Conservation (phyloP, 1,140 invertebrate genomes). For the Lethrus apterus region DNA sequence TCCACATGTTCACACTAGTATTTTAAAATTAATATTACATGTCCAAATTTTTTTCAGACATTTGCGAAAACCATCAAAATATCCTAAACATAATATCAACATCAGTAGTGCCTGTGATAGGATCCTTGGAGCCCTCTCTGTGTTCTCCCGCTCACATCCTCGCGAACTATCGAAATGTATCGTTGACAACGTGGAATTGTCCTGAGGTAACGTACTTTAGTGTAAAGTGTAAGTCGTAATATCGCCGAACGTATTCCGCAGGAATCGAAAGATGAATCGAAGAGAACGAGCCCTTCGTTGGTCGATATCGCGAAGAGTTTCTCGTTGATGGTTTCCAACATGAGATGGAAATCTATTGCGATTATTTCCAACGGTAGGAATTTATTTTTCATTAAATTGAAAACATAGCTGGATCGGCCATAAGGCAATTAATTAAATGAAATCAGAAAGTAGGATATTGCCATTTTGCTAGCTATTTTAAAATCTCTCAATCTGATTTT, state of each 20-base stretch:
- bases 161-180: conserved; percentile 30
- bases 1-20: too few species aligned
- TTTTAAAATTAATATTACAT: too few species aligned
- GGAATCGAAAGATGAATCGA: background rate
- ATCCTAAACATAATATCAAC: conserved; percentile 26
- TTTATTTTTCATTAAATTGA: background rate
- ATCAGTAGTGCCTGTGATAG: conserved; percentile 23
- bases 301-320: conserved; percentile 31
- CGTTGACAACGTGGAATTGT: conserved; percentile 35
- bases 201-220: conserved; percentile 26
- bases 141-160: conserved; percentile 30
- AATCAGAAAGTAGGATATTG: too few species aligned
- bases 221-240: background rate
- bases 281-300: conserved; percentile 24
- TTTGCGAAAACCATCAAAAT: conserved; percentile 28
- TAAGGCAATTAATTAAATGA: too few species aligned
- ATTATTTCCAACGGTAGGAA: conserved; percentile 33
- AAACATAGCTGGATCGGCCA: too few species aligned
- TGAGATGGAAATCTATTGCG: conserved; percentile 39
- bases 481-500: too few species aligned
- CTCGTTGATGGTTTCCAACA: conserved; percentile 28
- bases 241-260: background rate
- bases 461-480: too few species aligned
- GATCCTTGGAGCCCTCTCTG: conserved; percentile 31
- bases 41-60: conserved; percentile 32